A percentile compares a stretch with the other conserved stretches of the same genome.
phyloP scores from a whole-genome alignment of 2,888 invertebrate genomes.

The Rhogogaster chlorosoma region DNA sequence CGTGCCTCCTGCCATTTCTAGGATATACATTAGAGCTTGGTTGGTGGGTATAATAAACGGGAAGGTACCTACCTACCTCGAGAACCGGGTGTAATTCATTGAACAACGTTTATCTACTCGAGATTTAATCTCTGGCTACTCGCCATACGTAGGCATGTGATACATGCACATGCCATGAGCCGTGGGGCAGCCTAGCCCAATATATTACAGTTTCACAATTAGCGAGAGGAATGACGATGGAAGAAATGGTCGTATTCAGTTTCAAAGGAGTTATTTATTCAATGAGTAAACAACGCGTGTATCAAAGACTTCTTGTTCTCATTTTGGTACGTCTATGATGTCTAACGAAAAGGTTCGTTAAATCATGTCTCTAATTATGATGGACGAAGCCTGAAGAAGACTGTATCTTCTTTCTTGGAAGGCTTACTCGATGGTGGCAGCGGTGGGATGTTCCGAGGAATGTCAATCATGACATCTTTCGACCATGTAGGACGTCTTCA shows the following conservation, averaged over 20 bases:
- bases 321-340: background rate
- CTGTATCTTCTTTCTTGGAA: background rate
- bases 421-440: background rate
- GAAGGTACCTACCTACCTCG: background rate
- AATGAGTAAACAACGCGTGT: background rate
- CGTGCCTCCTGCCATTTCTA: slow-evolving; percentile 39
- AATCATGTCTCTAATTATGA: background rate
- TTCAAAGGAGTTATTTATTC: background rate
- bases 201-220: slow-evolving; percentile 5
- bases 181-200: background rate
- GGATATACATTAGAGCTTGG: slow-evolving; percentile 10
- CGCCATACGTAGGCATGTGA: background rate
- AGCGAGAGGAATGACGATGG: background rate
- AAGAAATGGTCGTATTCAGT: background rate
- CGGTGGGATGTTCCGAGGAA: no score
- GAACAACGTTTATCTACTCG: slow-evolving; percentile 27
- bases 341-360: background rate
- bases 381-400: background rate
- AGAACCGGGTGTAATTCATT: slow-evolving; percentile 27
- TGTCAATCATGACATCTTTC: background rate
- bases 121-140: slow-evolving; percentile 11
- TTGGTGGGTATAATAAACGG: slow-evolving; percentile 3
- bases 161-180: background rate
- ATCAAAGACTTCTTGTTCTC: background rate
- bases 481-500: background rate